A percentile compares a stretch with the other conserved stretches of the same genome.
Evolutionary conservation across 1,140 invertebrate genomes (phyloP).

Genomic region (Chrysomallon squamiferum): DNA sequence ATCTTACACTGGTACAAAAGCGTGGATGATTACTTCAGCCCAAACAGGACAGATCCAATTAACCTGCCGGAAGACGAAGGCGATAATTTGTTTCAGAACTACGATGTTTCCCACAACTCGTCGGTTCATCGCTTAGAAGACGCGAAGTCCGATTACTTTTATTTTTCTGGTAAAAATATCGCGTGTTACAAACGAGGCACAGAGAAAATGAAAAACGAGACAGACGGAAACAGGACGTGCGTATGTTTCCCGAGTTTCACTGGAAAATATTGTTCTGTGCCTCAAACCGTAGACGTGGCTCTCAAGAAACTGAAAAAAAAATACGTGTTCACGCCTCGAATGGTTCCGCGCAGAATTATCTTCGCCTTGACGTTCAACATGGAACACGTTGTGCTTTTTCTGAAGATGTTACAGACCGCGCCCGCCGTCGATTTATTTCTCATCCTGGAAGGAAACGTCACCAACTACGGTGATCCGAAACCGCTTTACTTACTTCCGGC

Average conservation of each 20-base stretch:
- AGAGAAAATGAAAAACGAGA: neutral
- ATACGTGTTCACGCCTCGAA: neutral
- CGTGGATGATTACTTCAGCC: neutral
- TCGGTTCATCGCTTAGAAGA: neutral
- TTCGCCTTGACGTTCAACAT: neutral
- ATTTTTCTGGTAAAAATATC: neutral
- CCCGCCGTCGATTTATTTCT: constrained; percentile 1
- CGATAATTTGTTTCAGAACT: neutral
- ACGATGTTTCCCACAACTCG: neutral
- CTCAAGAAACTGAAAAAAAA: neutral
- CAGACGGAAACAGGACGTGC: neutral
- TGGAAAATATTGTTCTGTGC: constrained; percentile 5
- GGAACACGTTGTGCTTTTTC: neutral
- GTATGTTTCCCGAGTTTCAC: neutral
- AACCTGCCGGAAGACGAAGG: constrained; percentile 2
- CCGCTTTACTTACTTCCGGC: neutral
- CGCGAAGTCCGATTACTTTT: neutral
- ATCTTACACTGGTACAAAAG: neutral
- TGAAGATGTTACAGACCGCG: neutral
- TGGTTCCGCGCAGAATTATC: neutral
- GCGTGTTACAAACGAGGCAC: neutral
- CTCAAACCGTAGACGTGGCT: neutral
- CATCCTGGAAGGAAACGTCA: neutral
- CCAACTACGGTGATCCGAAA: neutral
- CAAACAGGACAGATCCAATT: neutral